These are phyloP conservation scores for Emberiza fucata DNA, from an alignment of 2,113 vertebrate species.

Conservation along the genomic window DNA sequence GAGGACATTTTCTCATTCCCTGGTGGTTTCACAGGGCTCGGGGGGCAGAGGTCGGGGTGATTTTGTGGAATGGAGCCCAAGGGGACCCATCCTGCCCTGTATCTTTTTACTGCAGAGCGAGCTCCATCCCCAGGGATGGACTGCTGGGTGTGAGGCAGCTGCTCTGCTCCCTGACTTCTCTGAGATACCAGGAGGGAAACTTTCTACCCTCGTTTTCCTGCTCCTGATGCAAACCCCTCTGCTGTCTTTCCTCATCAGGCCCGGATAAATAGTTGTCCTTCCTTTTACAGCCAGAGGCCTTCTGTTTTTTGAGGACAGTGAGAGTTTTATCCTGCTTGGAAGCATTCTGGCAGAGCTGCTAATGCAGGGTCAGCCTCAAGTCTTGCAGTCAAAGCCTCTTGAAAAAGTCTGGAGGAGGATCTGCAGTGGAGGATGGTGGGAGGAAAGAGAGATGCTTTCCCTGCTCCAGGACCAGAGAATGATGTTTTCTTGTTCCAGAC, in stretches of 20 bases:
- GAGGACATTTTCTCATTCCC: background rate
- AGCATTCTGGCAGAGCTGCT: background rate
- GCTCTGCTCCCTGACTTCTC: background rate
- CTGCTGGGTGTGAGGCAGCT: background rate
- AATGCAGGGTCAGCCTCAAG: background rate
- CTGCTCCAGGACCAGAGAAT: background rate
- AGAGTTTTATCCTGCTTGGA: background rate
- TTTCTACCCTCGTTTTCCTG: background rate
- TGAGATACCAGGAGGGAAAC: background rate
- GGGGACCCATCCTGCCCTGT: background rate
- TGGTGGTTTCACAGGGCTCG: background rate
- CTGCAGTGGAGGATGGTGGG: background rate
- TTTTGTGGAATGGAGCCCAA: background rate
- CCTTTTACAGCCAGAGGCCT: background rate
- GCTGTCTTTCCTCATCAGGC: fast-evolving
- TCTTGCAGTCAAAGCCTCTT: background rate
- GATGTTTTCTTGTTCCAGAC: background rate
- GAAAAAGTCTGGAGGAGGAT: background rate
- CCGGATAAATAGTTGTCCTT: background rate
- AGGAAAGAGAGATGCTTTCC: background rate
- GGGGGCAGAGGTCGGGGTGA: background rate
- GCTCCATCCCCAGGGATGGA: background rate
- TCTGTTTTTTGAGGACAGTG: background rate
- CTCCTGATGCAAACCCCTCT: background rate
- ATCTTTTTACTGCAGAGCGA: background rate